A percentile compares a stretch with the other conserved stretches of the same genome.
These are phyloP conservation scores for Pocillopora meandrina DNA, from an alignment of 92 coral and sea anemone species.

Conservation along the genomic window DNA sequence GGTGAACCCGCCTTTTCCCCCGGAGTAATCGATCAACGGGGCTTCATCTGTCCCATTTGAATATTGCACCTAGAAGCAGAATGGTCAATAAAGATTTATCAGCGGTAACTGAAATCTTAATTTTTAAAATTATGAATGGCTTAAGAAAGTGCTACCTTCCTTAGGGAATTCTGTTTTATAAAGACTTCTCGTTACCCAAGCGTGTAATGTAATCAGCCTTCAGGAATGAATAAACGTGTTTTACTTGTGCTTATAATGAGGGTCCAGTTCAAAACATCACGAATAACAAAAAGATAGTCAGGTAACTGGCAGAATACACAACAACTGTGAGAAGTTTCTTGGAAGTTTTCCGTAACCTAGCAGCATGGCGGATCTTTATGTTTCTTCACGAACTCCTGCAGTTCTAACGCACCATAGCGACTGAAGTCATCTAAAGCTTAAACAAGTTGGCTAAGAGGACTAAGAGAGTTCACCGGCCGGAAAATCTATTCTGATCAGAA, in stretches of 20 bases:
- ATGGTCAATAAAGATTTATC: too few relatives aligned
- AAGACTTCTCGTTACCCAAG: background rate
- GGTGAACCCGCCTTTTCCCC: too few relatives aligned
- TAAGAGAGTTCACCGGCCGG: background rate
- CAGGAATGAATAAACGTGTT: background rate
- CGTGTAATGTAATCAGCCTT: background rate
- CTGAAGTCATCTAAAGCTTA: background rate
- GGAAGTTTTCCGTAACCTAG: slow-evolving; percentile 17
- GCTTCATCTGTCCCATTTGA: too few relatives aligned
- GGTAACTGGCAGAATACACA: background rate
- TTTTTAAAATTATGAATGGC: too few relatives aligned
- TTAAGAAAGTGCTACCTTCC: too few relatives aligned
- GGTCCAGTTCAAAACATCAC: background rate
- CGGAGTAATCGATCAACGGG: too few relatives aligned
- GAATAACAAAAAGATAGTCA: background rate
- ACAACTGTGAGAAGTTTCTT: background rate
- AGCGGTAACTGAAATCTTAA: too few relatives aligned
- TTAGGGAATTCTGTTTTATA: too few relatives aligned
- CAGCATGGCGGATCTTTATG: background rate
- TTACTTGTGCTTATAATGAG: background rate
- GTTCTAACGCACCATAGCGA: background rate
- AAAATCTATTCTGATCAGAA: background rate
- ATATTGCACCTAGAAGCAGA: too few relatives aligned
- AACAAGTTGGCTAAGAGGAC: background rate
- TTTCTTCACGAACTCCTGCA: background rate